phyloP scores from a whole-genome alignment of 1,140 invertebrate genomes.

The Bombyx mori region ASM3026992v2 NC_085110.1:1711501-1712000 shows the following conservation, averaged over 20 bases:
- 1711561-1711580: too few relatives aligned
- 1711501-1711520: too few relatives aligned
- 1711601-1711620: too few relatives aligned
- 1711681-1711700: slow-evolving; percentile 83
- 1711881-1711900: neutral
- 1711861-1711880: slow-evolving; percentile 69
- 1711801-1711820: slow-evolving; percentile 86
- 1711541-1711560: too few relatives aligned
- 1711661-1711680: slow-evolving; percentile 88
- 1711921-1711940: too few relatives aligned
- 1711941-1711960: too few relatives aligned
- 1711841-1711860: slow-evolving; percentile 82
- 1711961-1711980: too few relatives aligned
- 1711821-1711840: slow-evolving; percentile 77
- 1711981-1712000: too few relatives aligned
- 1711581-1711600: too few relatives aligned
- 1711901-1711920: too few relatives aligned
- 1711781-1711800: slow-evolving; percentile 86
- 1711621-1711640: too few relatives aligned
- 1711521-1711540: too few relatives aligned
- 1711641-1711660: slow-evolving; percentile 78
- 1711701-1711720: slow-evolving; percentile 75
- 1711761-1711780: slow-evolving; percentile 83
- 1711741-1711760: slow-evolving; percentile 82
- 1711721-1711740: slow-evolving; percentile 73